Evolutionary conservation across 2,888 invertebrate species (phyloP).

Genomic region (Linnaemya vulpina): DNA sequence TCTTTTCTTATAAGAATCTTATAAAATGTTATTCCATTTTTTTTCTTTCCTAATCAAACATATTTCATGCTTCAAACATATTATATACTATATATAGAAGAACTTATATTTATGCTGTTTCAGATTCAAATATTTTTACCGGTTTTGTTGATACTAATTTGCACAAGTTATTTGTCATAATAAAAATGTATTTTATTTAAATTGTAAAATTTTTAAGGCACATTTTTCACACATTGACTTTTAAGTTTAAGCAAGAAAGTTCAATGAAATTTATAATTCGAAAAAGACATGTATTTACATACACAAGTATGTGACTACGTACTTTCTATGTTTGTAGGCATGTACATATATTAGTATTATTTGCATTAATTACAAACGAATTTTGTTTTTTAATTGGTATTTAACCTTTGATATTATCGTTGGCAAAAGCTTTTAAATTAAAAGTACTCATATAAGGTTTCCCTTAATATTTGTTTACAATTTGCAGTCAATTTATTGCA

Average conservation of each 20-base stretch:
- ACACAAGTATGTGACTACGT: not conserved
- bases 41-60: too few species aligned
- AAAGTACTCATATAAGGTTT: constrained; percentile 40
- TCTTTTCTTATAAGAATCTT: too few species aligned
- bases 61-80: too few species aligned
- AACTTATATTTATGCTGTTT: too few species aligned
- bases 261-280: too few species aligned
- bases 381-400: constrained; percentile 6
- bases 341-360: not conserved
- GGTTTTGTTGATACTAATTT: not conserved
- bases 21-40: too few species aligned
- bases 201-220: not conserved
- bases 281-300: not conserved
- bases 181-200: not conserved
- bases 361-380: not conserved
- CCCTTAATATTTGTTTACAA: constrained; percentile 10
- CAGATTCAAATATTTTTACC: too few species aligned
- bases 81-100: too few species aligned
- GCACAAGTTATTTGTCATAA: not conserved
- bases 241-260: too few species aligned
- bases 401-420: constrained; percentile 37
- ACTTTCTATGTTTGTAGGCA: not conserved
- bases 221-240: too few species aligned
- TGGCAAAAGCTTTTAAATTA: constrained; percentile 22
- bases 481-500: constrained; percentile 20